A percentile compares a stretch with the other conserved stretches of the same genome.
phyloP scores from a whole-genome alignment of 2,113 vertebrate genomes.

The Tichodroma muraria region DNA sequence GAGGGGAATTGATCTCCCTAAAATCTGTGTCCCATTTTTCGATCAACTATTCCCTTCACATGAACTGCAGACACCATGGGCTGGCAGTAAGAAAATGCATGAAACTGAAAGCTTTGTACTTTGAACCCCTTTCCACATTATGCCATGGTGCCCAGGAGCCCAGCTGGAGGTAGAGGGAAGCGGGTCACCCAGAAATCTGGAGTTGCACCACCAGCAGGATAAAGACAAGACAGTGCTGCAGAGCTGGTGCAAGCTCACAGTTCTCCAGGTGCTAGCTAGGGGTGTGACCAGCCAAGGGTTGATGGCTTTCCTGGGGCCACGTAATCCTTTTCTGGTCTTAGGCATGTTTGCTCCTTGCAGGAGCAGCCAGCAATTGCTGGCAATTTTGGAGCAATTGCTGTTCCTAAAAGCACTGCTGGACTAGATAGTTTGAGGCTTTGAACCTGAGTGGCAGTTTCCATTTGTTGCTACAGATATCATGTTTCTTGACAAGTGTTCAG shows the following conservation, averaged over 20 bases:
- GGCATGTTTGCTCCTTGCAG: not conserved
- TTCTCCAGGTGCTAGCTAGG: not conserved
- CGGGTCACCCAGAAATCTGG: not conserved
- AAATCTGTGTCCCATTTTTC: not conserved
- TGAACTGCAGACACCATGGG: not conserved
- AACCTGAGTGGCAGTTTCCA: not conserved
- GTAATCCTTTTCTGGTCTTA: not conserved
- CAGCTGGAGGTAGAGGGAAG: not conserved
- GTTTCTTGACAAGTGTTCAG: not conserved
- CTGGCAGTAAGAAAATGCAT: not conserved
- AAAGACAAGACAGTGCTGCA: not conserved
- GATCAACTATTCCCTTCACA: not conserved
- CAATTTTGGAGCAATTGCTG: not conserved
- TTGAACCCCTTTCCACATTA: not conserved
- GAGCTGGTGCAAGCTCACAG: not conserved
- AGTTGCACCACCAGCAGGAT: not conserved
- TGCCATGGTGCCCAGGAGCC: not conserved
- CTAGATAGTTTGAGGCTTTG: not conserved
- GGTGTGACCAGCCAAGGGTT: not conserved
- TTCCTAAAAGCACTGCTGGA: not conserved
- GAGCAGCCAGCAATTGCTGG: not conserved
- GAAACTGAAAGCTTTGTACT: not conserved
- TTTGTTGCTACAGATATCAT: not conserved
- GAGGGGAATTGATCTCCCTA: not conserved
- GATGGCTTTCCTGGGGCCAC: not conserved